Conservation (phyloP, 2,113 vertebrate genomes). For the Barbus barbus region DNA sequence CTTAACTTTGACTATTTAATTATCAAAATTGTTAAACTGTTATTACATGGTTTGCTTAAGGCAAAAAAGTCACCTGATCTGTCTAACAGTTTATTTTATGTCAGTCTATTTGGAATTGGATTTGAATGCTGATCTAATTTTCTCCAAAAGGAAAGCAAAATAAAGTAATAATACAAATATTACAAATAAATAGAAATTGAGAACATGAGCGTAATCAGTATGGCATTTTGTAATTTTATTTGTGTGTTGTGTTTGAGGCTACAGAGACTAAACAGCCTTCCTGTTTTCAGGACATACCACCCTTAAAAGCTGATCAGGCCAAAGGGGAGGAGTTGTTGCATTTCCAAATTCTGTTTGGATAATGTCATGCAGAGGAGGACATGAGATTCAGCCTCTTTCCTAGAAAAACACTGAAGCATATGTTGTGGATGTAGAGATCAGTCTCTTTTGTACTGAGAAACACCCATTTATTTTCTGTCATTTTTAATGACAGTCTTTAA, state of each 20-base stretch:
- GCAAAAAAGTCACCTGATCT: not conserved
- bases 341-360: constrained; percentile 41
- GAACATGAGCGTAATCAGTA: not conserved
- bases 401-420: constrained; percentile 3
- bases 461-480: not conserved
- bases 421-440: not conserved
- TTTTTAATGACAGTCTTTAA: not conserved
- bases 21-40: not conserved
- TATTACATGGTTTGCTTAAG: not conserved
- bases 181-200: not conserved
- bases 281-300: constrained; percentile 17
- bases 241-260: constrained; percentile 44
- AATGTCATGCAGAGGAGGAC: constrained; percentile 24
- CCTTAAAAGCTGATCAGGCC: constrained; percentile 28
- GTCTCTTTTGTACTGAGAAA: not conserved
- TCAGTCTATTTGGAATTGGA: not conserved
- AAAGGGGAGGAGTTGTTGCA: constrained; percentile 32
- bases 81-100: not conserved
- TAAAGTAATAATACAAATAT: not conserved
- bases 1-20: not conserved
- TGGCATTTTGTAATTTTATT: constrained; percentile 2
- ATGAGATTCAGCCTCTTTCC: constrained; percentile 5
- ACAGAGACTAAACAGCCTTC: constrained; percentile 2
- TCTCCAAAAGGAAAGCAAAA: not conserved
- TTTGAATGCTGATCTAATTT: not conserved